phyloP scores from a whole-genome alignment of 2,888 invertebrate species.

The Meliscaeva auricollis region DNA sequence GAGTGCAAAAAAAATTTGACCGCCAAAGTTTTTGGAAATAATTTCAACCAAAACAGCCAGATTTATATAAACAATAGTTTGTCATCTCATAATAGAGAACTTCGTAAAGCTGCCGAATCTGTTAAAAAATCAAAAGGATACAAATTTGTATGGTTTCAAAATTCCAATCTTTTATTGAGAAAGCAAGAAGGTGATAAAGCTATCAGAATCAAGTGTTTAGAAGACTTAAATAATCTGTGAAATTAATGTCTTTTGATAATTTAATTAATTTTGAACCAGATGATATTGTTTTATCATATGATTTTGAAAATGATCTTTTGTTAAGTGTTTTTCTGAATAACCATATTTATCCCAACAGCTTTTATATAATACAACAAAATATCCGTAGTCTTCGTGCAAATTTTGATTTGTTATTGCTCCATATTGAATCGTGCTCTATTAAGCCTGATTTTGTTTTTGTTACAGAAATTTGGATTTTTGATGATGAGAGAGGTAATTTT shows the following conservation, averaged over 20 bases:
- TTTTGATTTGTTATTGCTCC: too few relatives aligned
- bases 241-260: background rate
- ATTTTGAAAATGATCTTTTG: background rate
- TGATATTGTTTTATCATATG: background rate
- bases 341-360: background rate
- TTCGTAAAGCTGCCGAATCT: background rate
- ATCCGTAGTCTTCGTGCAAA: too few relatives aligned
- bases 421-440: background rate
- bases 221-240: background rate
- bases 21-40: background rate
- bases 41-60: background rate
- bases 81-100: background rate
- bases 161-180: background rate
- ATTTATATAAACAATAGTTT: conserved; percentile 14
- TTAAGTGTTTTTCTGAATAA: background rate
- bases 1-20: background rate
- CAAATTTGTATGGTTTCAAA: background rate
- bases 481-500: background rate
- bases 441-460: conserved; percentile 17
- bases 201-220: background rate
- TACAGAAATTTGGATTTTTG: conserved; percentile 2
- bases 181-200: background rate
- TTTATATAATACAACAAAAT: background rate
- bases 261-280: background rate
- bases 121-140: background rate